phyloP scores from a whole-genome alignment of 1,140 invertebrate species.

The Tribolium madens region DNA sequence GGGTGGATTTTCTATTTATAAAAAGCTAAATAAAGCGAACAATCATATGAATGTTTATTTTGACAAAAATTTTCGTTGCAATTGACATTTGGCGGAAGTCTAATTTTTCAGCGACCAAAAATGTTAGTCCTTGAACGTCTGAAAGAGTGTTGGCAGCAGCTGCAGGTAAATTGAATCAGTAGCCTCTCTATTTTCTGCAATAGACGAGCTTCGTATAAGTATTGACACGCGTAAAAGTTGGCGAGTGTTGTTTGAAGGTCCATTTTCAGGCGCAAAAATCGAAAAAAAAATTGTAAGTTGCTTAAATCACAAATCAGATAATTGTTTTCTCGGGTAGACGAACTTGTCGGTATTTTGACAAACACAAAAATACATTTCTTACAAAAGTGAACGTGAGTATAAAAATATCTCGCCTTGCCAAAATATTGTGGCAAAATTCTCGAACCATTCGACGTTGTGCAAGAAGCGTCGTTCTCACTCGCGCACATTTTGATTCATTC shows the following conservation, averaged over 20 bases:
- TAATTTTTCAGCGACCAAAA: background rate
- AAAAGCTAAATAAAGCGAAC: no score
- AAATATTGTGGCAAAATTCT: background rate
- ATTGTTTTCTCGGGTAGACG: background rate
- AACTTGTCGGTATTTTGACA: background rate
- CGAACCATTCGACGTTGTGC: background rate
- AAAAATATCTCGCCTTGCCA: background rate
- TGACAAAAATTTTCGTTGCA: background rate
- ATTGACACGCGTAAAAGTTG: conserved; percentile 40
- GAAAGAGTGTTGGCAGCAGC: conserved; percentile 36
- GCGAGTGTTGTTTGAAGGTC: conserved; percentile 31
- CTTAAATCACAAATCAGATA: background rate
- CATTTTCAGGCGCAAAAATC: conserved; percentile 13
- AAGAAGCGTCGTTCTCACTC: background rate
- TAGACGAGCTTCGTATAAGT: conserved; percentile 27
- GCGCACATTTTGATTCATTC: background rate
- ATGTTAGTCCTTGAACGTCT: conserved; percentile 23
- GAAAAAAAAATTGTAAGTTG: conserved; percentile 10
- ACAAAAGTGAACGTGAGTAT: background rate
- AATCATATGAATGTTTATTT: no score
- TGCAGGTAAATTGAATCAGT: conserved; percentile 35
- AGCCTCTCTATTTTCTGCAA: conserved; percentile 42
- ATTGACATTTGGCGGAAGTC: background rate
- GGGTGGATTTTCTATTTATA: no score
- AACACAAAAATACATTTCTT: background rate